phyloP scores from a whole-genome alignment of 2,888 invertebrate genomes.

The Drosophila pseudotalamancana region DNA sequence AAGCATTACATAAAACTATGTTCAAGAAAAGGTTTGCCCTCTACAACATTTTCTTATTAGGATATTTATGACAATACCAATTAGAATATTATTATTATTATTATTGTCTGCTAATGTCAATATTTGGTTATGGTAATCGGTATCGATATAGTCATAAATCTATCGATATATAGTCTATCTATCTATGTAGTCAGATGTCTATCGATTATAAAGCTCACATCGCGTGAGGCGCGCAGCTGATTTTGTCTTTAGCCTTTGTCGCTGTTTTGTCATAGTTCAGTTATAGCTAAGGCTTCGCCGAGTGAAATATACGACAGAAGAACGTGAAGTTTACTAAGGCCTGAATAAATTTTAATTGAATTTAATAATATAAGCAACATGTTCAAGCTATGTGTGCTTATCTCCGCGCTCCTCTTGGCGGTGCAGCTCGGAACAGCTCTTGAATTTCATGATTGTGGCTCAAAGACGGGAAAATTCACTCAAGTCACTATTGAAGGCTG shows the following conservation, averaged over 20 bases:
- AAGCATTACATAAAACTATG: neutral
- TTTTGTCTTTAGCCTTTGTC: slow-evolving; percentile 21
- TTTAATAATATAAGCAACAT: neutral
- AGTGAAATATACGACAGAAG: neutral
- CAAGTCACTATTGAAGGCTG: slow-evolving; percentile 87
- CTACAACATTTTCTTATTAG: neutral
- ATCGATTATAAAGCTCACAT: slow-evolving; percentile 32
- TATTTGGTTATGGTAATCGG: neutral
- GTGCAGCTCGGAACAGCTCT: slow-evolving; percentile 21
- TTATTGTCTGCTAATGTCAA: slow-evolving; percentile 20
- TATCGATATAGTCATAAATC: slow-evolving; percentile 2
- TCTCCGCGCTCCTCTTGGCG: slow-evolving; percentile 61
- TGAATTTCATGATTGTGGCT: slow-evolving; percentile 82
- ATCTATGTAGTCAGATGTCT: neutral
- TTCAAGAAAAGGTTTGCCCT: neutral
- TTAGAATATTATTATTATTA: neutral
- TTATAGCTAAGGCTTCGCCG: slow-evolving; percentile 37
- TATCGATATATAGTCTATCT: too few relatives aligned
- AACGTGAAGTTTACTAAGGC: neutral
- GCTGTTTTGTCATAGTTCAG: slow-evolving; percentile 25
- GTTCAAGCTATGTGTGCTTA: slow-evolving; percentile 56
- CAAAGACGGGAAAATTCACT: slow-evolving; percentile 86
- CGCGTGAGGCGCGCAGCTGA: slow-evolving; percentile 46
- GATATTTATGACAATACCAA: neutral
- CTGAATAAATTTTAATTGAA: neutral